Percentiles rank a stretch among this genome's conserved stretches.
phyloP scores from a whole-genome alignment of 1,140 invertebrate species.

The Medauroidea extradentata region DNA sequence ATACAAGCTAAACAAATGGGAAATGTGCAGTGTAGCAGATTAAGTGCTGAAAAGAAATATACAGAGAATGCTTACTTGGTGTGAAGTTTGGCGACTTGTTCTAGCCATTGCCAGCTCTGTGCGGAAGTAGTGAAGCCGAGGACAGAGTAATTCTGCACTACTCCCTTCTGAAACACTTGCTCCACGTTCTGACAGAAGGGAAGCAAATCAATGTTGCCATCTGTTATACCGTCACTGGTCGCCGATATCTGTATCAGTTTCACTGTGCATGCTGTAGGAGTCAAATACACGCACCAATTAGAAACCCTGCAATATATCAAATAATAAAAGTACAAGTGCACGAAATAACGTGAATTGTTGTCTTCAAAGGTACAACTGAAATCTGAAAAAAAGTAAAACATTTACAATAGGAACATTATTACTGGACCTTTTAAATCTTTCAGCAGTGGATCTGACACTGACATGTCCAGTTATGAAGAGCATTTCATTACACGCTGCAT shows the following conservation, averaged over 20 bases:
- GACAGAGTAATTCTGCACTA: conserved; percentile 35
- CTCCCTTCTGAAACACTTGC: conserved; percentile 47
- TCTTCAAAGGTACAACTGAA: not conserved
- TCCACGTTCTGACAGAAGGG: conserved; percentile 47
- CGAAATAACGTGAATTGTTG: not conserved
- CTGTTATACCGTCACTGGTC: conserved; percentile 35
- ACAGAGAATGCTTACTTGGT: conserved; percentile 26
- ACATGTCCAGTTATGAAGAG: conserved; percentile 36
- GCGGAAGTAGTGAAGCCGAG: conserved; percentile 40
- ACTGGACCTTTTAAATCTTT: conserved; percentile 55
- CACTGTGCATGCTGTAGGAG: conserved; percentile 41
- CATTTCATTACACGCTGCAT: not conserved
- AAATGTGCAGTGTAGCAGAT: too few species aligned
- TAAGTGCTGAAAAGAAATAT: too few species aligned
- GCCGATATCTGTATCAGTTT: conserved; percentile 39
- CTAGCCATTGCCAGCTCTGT: conserved; percentile 49
- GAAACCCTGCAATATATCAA: not conserved
- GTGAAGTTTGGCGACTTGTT: conserved; percentile 39
- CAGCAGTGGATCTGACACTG: conserved; percentile 49
- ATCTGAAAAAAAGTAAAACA: too few species aligned
- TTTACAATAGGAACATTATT: too few species aligned
- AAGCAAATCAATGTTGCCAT: conserved; percentile 40
- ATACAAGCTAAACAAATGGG: too few species aligned
- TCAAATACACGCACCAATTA: too few species aligned
- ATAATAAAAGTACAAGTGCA: not conserved